Evolutionary conservation across 1,140 invertebrate genomes (phyloP), one percentile per base, ranked within the genome.

Genomic region (Cardiocondyla obscurior): DNA sequence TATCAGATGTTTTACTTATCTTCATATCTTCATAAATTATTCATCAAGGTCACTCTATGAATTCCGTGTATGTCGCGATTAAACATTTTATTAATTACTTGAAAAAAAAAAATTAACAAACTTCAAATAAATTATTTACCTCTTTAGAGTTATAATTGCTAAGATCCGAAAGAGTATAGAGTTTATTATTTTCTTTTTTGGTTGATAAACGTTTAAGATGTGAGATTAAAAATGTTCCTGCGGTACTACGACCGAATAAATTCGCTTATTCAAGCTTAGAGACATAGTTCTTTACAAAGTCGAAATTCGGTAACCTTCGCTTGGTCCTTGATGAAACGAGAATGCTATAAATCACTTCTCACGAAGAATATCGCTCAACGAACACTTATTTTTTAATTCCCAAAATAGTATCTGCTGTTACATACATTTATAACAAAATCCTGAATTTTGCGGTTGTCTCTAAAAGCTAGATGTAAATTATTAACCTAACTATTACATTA

Each of bases 11-110:
- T 60, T 74, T 74, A 46, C 22, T 57, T 72, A 72, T 39, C 28
- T 46, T 74, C 55, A 33, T 44, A 60, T 19, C 39, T 74, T n/a
- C 22, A 74, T 44, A 72, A 57, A 33, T 60, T 60, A 60, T 30
- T 6, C 12, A 19, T 60, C 72, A 74, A 74, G 25, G 25, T 60
- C n/a, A 33, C 2, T 44, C 46, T 60, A 46, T 44, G 12, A 22
- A 46, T 36, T 74, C 33, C 57, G 7, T 3, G 5, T 58, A 60
- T 6, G 30, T n/a, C 22, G 44, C 46, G 36, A 39, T 39, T 39
- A 60, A n/a, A 36, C 8, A 22, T 46, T 16, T 3, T 30, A 58
- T 58, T 25, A 28, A 1, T 58, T 74, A 60, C 2, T 74, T 12
- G 6, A 22, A 22, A 60, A 19, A 30, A 53, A 55, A 25, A 25